Conservation (phyloP, 2,888 invertebrate species). For the Papilio gigon region DNA sequence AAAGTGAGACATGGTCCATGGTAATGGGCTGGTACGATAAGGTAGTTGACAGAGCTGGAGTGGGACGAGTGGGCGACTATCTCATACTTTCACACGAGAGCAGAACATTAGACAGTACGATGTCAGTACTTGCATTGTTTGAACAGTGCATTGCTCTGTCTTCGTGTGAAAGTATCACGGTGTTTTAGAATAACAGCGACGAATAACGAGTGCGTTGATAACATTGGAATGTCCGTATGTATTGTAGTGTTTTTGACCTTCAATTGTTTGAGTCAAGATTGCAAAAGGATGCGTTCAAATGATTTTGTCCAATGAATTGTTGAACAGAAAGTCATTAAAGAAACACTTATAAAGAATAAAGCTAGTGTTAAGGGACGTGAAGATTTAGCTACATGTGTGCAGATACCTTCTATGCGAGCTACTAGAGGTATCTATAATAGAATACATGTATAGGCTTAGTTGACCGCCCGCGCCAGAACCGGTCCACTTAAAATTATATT, state of each 20-base stretch:
- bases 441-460: constrained; percentile 59
- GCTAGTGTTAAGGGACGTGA: too few species aligned
- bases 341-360: too few species aligned
- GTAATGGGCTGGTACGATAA: constrained; percentile 55
- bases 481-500: constrained; percentile 75
- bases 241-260: constrained; percentile 26
- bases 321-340: too few species aligned
- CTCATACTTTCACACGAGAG: constrained; percentile 46
- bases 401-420: constrained; percentile 21
- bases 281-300: too few species aligned
- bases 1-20: constrained; percentile 28
- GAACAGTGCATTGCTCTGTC: neutral
- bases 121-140: neutral
- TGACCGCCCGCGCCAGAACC: constrained; percentile 63
- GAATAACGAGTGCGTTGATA: constrained; percentile 58
- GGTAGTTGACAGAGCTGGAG: constrained; percentile 70
- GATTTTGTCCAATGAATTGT: too few species aligned
- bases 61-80: constrained; percentile 73
- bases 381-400: neutral
- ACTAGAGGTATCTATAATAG: constrained; percentile 53
- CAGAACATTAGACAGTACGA: neutral
- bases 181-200: constrained; percentile 58
- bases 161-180: constrained; percentile 35
- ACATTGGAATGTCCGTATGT: constrained; percentile 42
- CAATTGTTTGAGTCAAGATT: constrained; percentile 10